A percentile compares a stretch with the other conserved stretches of the same genome.
phyloP scores from a whole-genome alignment of 1,140 invertebrate genomes.

The Trialeurodes vaporariorum region DNA sequence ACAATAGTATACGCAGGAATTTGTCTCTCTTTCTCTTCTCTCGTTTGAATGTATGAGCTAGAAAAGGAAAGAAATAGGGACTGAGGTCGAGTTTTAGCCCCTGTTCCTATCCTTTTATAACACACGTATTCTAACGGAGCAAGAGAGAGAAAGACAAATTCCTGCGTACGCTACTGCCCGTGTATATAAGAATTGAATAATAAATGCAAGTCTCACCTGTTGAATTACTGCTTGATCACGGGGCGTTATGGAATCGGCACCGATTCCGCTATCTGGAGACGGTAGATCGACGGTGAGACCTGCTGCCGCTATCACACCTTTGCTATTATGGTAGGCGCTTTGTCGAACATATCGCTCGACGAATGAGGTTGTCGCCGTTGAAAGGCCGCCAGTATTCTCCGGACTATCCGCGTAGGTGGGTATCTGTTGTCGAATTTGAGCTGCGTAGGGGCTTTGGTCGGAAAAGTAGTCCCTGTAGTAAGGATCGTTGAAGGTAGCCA shows the following conservation, averaged over 20 bases:
- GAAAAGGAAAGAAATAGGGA: too few species aligned
- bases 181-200: too few species aligned
- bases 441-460: constrained; percentile 39
- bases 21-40: too few species aligned
- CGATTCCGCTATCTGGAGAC: constrained; percentile 83
- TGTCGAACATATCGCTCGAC: constrained; percentile 45
- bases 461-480: constrained; percentile 41
- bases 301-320: constrained; percentile 41
- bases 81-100: too few species aligned
- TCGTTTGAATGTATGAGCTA: too few species aligned
- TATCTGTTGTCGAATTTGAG: constrained; percentile 38
- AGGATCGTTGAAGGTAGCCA: constrained; percentile 33
- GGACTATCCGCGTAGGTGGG: constrained; percentile 37
- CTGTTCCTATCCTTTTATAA: too few species aligned
- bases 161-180: too few species aligned
- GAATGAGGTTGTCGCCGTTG: constrained; percentile 36
- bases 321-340: constrained; percentile 39
- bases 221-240: constrained; percentile 74
- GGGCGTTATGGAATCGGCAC: constrained; percentile 79
- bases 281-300: constrained; percentile 81
- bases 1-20: too few species aligned
- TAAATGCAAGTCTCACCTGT: constrained; percentile 59
- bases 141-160: too few species aligned
- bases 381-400: constrained; percentile 29
- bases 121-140: too few species aligned